phyloP scores from a whole-genome alignment of 2,113 vertebrate species.

The Microcebus tavaratra region DNA sequence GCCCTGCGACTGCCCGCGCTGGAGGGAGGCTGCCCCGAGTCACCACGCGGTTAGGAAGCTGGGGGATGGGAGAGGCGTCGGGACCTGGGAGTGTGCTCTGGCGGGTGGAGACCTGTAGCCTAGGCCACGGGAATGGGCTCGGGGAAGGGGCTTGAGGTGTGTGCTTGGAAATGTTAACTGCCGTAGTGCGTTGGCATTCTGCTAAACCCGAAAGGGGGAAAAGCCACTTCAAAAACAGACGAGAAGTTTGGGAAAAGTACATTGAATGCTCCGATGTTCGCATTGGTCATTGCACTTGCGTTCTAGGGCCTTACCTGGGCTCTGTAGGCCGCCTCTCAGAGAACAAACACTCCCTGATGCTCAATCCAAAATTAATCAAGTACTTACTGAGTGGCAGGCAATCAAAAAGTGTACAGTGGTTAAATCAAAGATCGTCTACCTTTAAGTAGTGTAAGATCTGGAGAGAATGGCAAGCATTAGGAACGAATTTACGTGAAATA shows the following conservation, averaged over 20 bases:
- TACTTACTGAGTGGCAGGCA: neutral
- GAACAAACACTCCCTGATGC: neutral
- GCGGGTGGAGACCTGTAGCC: neutral
- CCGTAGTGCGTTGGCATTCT: neutral
- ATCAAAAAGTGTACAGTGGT: neutral
- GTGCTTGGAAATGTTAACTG: neutral
- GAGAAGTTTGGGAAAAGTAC: neutral
- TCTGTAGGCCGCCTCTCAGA: neutral
- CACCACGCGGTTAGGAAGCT: neutral
- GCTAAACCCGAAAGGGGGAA: neutral
- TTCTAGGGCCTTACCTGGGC: neutral
- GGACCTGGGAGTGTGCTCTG: neutral
- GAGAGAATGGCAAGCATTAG: neutral
- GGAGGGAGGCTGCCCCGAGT: neutral
- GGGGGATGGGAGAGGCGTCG: neutral
- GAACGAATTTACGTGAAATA: neutral
- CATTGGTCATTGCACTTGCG: neutral
- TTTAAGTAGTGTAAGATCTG: neutral
- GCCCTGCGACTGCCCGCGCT: neutral
- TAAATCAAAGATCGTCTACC: neutral
- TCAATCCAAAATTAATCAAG: neutral
- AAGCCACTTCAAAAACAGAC: neutral
- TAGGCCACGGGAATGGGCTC: neutral
- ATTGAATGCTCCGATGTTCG: neutral
- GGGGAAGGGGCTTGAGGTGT: neutral